Conservation (phyloP, 1,140 invertebrate species). For the Solen grandis region DNA sequence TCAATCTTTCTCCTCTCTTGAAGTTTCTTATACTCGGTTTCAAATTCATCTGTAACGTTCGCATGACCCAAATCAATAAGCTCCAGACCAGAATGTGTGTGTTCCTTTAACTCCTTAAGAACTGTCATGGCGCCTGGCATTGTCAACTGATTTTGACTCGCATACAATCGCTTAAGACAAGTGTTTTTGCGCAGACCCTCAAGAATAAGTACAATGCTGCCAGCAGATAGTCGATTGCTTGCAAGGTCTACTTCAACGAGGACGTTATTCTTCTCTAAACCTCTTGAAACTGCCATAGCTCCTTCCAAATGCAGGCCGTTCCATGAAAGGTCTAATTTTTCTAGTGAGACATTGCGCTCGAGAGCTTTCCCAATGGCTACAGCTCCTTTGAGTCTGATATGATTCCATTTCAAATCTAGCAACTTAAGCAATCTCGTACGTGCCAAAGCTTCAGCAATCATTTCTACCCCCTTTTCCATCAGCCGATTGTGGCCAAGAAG, state of each 20-base stretch:
- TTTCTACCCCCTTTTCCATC: constrained; percentile 58
- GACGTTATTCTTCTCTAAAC: constrained; percentile 58
- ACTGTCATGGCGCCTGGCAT: constrained; percentile 27
- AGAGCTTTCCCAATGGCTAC: constrained; percentile 59
- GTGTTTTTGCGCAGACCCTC: constrained; percentile 62
- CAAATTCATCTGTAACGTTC: constrained; percentile 39
- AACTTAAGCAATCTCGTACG: constrained; percentile 52
- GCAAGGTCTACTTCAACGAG: constrained; percentile 59
- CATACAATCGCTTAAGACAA: constrained; percentile 53
- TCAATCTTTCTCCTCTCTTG: constrained; percentile 12
- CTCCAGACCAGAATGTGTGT: constrained; percentile 10
- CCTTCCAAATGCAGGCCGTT: constrained; percentile 66
- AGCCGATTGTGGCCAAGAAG: constrained; percentile 63
- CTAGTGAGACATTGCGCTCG: constrained; percentile 56
- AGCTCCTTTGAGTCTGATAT: constrained; percentile 63
- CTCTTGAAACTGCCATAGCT: constrained; percentile 51
- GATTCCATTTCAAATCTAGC: constrained; percentile 70
- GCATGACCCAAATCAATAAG: constrained; percentile 33
- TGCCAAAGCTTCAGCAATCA: constrained; percentile 52
- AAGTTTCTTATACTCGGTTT: background rate
- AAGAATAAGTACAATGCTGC: constrained; percentile 56
- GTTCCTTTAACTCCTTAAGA: background rate
- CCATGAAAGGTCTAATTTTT: constrained; percentile 62
- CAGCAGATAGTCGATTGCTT: constrained; percentile 60
- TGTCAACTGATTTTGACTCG: constrained; percentile 1